phyloP scores from a whole-genome alignment of 2,888 invertebrate species.

The Pelosia muscerda region DNA sequence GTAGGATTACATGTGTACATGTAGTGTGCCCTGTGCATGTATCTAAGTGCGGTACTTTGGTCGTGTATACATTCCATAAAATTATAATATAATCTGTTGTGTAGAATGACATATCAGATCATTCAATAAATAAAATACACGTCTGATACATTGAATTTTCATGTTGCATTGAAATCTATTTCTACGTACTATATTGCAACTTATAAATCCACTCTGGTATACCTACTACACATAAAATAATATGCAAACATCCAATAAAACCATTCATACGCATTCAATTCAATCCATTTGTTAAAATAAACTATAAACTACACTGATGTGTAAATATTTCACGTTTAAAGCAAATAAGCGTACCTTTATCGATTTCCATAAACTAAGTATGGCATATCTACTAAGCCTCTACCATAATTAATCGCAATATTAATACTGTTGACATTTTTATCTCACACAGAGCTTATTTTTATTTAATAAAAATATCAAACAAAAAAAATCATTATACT shows the following conservation, averaged over 20 bases:
- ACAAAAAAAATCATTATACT: neutral
- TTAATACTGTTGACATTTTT: neutral
- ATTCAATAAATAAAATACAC: neutral
- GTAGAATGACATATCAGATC: neutral
- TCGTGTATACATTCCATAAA: neutral
- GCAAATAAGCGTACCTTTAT: conserved; percentile 10
- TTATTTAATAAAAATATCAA: neutral
- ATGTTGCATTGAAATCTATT: neutral
- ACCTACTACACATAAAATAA: neutral
- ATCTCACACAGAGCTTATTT: neutral
- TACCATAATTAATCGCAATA: neutral
- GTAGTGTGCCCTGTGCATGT: neutral
- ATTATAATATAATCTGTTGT: neutral
- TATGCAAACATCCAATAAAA: neutral
- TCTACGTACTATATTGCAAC: neutral
- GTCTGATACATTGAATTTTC: neutral
- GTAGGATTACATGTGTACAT: neutral
- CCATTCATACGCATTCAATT: neutral
- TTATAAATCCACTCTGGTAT: too few relatives aligned
- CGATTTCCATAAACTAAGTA: conserved; percentile 9
- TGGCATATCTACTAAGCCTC: conserved; percentile 6
- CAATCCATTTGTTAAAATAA: neutral
- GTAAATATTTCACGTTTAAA: conserved; percentile 1
- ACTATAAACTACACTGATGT: neutral
- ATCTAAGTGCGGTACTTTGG: neutral